Evolutionary conservation across 2,113 vertebrate species (phyloP).

Genomic region (Pandion haliaetus): DNA sequence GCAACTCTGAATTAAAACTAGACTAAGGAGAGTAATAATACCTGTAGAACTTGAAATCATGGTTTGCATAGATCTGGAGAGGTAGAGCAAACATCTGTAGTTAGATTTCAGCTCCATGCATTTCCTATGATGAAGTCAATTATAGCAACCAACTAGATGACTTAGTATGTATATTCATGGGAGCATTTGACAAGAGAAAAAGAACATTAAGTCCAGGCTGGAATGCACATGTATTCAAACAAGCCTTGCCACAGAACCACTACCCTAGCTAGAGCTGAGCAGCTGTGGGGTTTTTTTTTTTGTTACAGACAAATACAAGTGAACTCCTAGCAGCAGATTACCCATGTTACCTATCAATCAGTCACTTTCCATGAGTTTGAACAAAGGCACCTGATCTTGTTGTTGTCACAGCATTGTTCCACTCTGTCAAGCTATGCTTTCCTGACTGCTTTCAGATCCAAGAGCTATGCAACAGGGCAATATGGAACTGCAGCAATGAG

Average conservation of each 20-base stretch:
- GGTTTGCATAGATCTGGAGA: neutral
- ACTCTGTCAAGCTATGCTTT: neutral
- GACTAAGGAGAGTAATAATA: neutral
- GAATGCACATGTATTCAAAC: neutral
- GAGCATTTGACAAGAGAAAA: neutral
- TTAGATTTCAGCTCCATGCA: neutral
- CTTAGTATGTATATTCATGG: neutral
- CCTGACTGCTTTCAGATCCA: neutral
- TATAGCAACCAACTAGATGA: neutral
- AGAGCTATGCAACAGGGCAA: neutral
- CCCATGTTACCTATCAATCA: conserved; percentile 24
- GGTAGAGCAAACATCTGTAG: neutral
- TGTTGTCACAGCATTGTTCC: neutral
- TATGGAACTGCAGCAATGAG: neutral
- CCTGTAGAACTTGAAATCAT: neutral
- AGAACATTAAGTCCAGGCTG: neutral
- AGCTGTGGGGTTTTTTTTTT: neutral
- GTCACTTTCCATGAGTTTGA: conserved; percentile 14
- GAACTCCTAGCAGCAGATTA: neutral
- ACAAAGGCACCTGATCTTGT: neutral
- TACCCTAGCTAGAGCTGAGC: neutral
- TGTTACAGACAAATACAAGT: neutral
- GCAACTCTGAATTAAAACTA: neutral
- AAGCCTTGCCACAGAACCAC: neutral
- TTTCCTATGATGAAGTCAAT: neutral